Conservation (phyloP, 2,888 invertebrate genomes). For the Nomada lathburiana region DNA sequence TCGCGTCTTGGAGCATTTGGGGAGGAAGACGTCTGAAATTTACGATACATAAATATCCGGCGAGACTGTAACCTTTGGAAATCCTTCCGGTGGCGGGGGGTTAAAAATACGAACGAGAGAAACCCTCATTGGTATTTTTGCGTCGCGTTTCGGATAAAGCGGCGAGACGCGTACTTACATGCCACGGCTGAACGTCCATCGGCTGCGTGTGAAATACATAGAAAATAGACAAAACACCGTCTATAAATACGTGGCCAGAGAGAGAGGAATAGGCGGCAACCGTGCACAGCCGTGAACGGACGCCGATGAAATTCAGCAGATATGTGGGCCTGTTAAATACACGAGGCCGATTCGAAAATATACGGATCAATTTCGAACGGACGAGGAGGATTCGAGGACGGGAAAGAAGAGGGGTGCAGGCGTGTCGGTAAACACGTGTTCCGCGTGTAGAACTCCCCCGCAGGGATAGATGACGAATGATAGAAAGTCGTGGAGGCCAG, state of each 20-base stretch:
- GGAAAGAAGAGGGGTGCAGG: background rate
- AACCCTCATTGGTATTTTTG: conserved; percentile 4
- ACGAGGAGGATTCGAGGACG: background rate
- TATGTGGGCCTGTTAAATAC: conserved; percentile 31
- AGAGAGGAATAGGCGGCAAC: background rate
- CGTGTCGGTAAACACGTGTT: conserved; percentile 29
- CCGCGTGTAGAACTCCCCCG: background rate
- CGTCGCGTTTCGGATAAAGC: conserved; percentile 47
- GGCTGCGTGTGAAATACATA: conserved; percentile 36
- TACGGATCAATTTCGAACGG: conserved; percentile 32
- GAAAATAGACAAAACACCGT: conserved; percentile 54
- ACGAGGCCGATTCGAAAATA: conserved; percentile 38
- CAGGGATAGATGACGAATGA: conserved; percentile 17
- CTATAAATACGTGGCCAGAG: conserved; percentile 43
- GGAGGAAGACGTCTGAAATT: conserved; percentile 74
- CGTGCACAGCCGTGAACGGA: conserved; percentile 20
- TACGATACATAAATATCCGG: conserved; percentile 80
- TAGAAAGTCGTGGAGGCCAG: conserved; percentile 25
- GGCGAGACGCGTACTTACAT: conserved; percentile 5
- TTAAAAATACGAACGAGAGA: conserved; percentile 54
- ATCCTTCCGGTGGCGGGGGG: conserved; percentile 66
- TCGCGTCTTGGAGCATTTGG: conserved; percentile 54
- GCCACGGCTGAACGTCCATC: conserved; percentile 14
- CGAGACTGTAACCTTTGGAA: conserved; percentile 76
- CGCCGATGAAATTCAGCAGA: conserved; percentile 54